Evolutionary conservation across 2,797 vertebrate species (phyloP).

Genomic region (Discoglossus pictus): DNA sequence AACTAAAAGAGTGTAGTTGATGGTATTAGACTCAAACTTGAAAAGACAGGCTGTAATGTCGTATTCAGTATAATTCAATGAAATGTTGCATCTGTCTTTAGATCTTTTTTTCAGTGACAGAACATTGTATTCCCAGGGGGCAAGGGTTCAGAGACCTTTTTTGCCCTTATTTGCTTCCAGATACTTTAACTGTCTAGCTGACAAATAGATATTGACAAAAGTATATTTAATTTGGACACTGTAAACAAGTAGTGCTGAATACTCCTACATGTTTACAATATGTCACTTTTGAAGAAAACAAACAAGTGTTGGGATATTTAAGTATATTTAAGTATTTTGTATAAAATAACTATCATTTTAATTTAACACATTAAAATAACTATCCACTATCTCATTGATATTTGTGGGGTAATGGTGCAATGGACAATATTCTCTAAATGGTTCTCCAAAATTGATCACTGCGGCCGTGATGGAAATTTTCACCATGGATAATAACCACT

Average conservation of each 20-base stretch:
- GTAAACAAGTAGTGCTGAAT: conserved; percentile 47
- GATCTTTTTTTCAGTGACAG: conserved; percentile 26
- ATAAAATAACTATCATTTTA: too few relatives aligned
- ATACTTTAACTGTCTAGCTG: conserved; percentile 57
- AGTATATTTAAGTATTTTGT: too few relatives aligned
- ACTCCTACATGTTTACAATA: too few relatives aligned
- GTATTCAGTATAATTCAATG: conserved; percentile 8
- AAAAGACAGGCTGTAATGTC: not conserved
- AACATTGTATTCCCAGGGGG: conserved; percentile 29
- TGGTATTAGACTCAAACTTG: not conserved
- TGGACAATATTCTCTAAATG: too few relatives aligned
- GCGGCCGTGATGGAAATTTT: too few relatives aligned
- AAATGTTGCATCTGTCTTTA: conserved; percentile 27
- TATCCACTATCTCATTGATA: too few relatives aligned
- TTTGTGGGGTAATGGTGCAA: too few relatives aligned
- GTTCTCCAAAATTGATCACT: too few relatives aligned
- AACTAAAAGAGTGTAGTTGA: not conserved
- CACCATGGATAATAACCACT: too few relatives aligned
- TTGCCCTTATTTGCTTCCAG: conserved; percentile 62
- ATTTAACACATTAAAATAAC: too few relatives aligned
- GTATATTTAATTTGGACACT: conserved; percentile 61
- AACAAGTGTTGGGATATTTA: too few relatives aligned
- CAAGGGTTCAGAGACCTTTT: conserved; percentile 52
- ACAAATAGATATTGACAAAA: conserved; percentile 65
- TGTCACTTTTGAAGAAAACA: too few relatives aligned